Evolutionary conservation across 2,888 invertebrate species (phyloP), one percentile per base, ranked within the genome.

Genomic region (Heliconius charithonia): DNA sequence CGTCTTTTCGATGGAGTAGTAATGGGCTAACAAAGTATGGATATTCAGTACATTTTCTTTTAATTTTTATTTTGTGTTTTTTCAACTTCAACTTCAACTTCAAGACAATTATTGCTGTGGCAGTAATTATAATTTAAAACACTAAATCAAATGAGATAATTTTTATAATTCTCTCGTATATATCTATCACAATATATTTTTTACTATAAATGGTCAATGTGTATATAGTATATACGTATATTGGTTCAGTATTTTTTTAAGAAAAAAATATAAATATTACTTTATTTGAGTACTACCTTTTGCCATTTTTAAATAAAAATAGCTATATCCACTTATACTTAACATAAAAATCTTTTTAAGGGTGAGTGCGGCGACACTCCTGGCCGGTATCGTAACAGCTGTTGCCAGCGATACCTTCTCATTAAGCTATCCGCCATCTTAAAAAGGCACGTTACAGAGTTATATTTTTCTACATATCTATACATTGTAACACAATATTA

Each of bases 361-460:
- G 91, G 90, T 90, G 93, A 93, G 89, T 91, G 92, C 91, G 90
- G 92, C 91, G 92, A 92, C 93, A 93, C 92, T 87, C 86, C 91
- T 89, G 91, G 89, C 89, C 91, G 92, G 93, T 93, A 93, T 93
- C 93, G 93, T 92, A 93, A 91, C 93, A 95, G 94, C 94, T 94
- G 95, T 91, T 92, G 88, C 93, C 89, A 89, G 88, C 90, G 93
- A 95, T 94, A 93, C 94, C 92, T 91, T 90, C 92, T 93, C 93
- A 94, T 93, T 94, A 94, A 93, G 93, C 89, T 90, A 91, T 91
- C 92, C 91, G 87, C 89, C 89, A 89, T 88, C 90, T 87, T 82
- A 80, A 79, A 79, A 76, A 83, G 67, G 71, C 75, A 80, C 84
- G 85, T 88, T 88, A 90, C 89, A 87, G 87, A 91, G 87, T 89